These are phyloP conservation scores for Liolophura sinensis DNA, from an alignment of 1,140 invertebrate genomes.

Conservation along the genomic window DNA sequence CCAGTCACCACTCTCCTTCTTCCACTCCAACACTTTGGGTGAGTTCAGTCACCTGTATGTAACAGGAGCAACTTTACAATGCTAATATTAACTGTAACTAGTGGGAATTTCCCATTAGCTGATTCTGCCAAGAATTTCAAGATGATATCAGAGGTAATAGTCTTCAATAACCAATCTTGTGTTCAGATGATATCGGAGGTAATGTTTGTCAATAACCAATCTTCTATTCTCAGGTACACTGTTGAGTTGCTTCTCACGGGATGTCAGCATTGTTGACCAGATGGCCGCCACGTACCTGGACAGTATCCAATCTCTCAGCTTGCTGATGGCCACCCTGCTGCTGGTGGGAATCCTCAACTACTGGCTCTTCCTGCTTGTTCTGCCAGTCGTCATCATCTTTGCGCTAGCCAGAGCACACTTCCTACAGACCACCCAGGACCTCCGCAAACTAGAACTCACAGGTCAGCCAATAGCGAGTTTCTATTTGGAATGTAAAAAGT, in stretches of 20 bases:
- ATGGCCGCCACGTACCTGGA: slow-evolving; percentile 26
- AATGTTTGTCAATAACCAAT: neutral
- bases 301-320: slow-evolving; percentile 68
- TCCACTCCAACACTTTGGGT: slow-evolving; percentile 25
- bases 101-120: too few species aligned
- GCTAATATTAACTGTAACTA: neutral
- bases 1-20: slow-evolving; percentile 24
- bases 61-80: too few species aligned
- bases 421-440: slow-evolving; percentile 74
- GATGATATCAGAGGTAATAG: neutral
- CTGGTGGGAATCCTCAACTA: slow-evolving; percentile 62
- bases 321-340: slow-evolving; percentile 72
- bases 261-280: slow-evolving; percentile 27
- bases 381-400: slow-evolving; percentile 71
- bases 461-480: slow-evolving; percentile 66
- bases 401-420: slow-evolving; percentile 75
- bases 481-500: neutral
- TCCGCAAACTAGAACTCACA: slow-evolving; percentile 82
- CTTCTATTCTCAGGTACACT: slow-evolving; percentile 15
- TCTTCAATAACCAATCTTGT: neutral
- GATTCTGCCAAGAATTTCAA: too few species aligned
- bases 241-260: slow-evolving; percentile 21
- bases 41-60: neutral
- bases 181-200: neutral
- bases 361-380: slow-evolving; percentile 60